A percentile compares a stretch with the other conserved stretches of the same genome.
These are phyloP conservation scores for Doris montereyensis DNA, from an alignment of 2,888 invertebrate genomes.

Conservation along the genomic window DNA sequence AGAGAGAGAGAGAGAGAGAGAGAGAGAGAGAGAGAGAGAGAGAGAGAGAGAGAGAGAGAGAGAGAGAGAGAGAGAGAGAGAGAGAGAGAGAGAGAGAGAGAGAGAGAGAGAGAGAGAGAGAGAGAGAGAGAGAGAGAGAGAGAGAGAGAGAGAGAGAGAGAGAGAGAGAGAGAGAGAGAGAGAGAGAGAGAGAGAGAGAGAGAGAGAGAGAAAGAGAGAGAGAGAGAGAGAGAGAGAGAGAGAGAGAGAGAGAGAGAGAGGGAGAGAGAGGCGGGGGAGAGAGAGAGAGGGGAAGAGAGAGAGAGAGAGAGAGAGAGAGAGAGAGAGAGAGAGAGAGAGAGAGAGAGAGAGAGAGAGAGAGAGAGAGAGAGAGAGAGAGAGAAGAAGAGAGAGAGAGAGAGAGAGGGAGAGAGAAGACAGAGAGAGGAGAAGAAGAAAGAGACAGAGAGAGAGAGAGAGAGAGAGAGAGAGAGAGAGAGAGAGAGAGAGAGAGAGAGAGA, in stretches of 20 bases:
- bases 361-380: slow-evolving; percentile 17
- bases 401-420: background rate
- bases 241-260: background rate
- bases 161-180: background rate
- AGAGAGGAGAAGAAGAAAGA: background rate
- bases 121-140: too few species aligned
- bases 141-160: background rate
- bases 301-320: slow-evolving; percentile 4
- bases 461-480: background rate
- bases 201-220: background rate
- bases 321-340: background rate
- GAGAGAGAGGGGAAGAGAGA: background rate
- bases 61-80: background rate
- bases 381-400: background rate
- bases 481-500: background rate
- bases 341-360: background rate
- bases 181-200: background rate
- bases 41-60: background rate
- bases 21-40: background rate
- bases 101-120: background rate
- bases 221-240: background rate
- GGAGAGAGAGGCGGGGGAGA: background rate
- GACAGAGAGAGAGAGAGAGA: background rate
- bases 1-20: background rate
- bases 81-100: background rate